phyloP scores from a whole-genome alignment of 1,140 invertebrate species.

The Homarus americanus region DNA sequence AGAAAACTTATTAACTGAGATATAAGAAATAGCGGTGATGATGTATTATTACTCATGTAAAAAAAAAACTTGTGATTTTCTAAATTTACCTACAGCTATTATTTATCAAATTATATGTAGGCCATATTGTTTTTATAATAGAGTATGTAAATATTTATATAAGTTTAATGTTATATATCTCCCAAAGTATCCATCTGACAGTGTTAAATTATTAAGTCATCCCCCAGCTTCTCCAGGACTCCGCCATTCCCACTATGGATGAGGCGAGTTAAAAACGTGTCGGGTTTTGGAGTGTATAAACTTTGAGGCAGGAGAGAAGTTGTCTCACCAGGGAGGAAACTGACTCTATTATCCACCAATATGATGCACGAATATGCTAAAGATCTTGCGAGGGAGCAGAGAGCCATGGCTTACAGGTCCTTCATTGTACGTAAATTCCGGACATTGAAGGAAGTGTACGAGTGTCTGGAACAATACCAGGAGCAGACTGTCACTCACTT shows the following conservation, averaged over 20 bases:
- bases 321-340: background rate
- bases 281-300: background rate
- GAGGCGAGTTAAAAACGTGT: constrained; percentile 35
- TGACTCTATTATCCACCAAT: background rate
- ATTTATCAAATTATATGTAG: no score
- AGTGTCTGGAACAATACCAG: constrained; percentile 67
- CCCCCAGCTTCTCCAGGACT: background rate
- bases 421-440: constrained; percentile 65
- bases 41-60: no score
- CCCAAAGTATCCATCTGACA: no score
- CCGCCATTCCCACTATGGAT: constrained; percentile 19
- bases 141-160: no score
- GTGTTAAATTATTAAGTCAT: no score
- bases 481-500: constrained; percentile 70
- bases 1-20: no score
- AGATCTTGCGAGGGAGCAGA: constrained; percentile 12
- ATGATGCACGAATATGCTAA: constrained; percentile 67
- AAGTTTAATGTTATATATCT: no score
- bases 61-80: no score
- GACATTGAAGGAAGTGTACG: constrained; percentile 51
- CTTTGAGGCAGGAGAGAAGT: background rate
- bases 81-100: no score
- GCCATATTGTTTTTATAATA: no score
- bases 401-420: background rate
- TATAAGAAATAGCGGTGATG: no score